Percentiles rank a stretch among this genome's conserved stretches.
These are phyloP conservation scores for Stegana nigrithorax DNA, from an alignment of 2,888 invertebrate genomes.

Conservation along the genomic window DNA sequence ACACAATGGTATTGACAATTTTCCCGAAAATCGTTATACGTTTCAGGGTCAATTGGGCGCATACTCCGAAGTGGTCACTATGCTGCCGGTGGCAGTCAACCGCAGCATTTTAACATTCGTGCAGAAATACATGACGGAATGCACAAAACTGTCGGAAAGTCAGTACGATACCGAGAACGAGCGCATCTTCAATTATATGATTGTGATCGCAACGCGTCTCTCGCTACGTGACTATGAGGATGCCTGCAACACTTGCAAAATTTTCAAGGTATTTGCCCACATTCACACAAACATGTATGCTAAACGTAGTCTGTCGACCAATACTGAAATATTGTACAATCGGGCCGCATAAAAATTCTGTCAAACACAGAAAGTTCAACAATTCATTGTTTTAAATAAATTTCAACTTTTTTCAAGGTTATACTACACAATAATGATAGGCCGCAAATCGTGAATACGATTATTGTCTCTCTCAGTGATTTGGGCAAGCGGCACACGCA, in stretches of 20 bases:
- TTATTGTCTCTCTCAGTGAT: constrained; percentile 62
- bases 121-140: constrained; percentile 58
- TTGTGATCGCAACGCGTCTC: constrained; percentile 60
- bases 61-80: constrained; percentile 63
- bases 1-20: constrained; percentile 47
- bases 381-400: no score
- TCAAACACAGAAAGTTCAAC: no score
- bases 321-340: no score
- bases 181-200: constrained; percentile 65
- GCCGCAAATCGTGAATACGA: constrained; percentile 64
- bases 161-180: constrained; percentile 63
- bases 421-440: constrained; percentile 56
- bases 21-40: constrained; percentile 54
- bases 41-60: constrained; percentile 60
- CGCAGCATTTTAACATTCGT: constrained; percentile 51
- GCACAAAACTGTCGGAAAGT: constrained; percentile 50
- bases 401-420: no score
- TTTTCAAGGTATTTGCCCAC: no score
- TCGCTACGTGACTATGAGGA: constrained; percentile 53
- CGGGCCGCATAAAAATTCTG: no score
- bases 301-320: no score
- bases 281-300: no score
- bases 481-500: constrained; percentile 65
- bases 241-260: constrained; percentile 20
- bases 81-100: constrained; percentile 48